These are phyloP conservation scores for Catagonus wagneri DNA, from an alignment of 2,113 vertebrate species.

Conservation along the genomic window DNA sequence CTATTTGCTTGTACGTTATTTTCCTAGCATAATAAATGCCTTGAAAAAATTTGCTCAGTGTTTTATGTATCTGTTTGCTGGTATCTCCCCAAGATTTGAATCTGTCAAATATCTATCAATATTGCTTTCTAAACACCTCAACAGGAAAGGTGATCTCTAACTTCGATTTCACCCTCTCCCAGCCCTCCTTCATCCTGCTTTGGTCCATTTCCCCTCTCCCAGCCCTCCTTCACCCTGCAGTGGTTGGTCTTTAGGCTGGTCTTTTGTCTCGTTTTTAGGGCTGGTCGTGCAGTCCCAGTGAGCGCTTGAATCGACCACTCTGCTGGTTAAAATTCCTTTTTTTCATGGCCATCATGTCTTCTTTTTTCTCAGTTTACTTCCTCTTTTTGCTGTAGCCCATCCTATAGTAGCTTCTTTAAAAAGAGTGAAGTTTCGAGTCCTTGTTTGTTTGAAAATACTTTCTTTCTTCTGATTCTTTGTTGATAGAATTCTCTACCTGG, in stretches of 20 bases:
- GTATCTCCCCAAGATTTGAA: background rate
- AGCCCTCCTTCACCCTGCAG: background rate
- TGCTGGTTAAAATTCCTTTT: background rate
- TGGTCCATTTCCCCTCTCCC: background rate
- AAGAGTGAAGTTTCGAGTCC: background rate
- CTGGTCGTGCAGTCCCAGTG: background rate
- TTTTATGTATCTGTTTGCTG: background rate
- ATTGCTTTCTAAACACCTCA: background rate
- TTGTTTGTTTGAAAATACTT: conserved; percentile 20
- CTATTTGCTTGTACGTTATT: conserved; percentile 23
- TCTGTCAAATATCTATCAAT: background rate
- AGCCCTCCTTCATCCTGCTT: background rate
- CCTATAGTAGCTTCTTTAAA: background rate
- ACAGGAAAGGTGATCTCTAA: background rate
- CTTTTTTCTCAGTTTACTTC: background rate
- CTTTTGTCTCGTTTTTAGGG: background rate
- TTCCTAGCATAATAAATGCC: background rate
- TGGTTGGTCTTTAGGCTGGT: background rate
- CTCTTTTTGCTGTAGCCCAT: background rate
- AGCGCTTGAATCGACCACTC: background rate
- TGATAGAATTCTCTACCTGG: background rate
- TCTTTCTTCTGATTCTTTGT: background rate
- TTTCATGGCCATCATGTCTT: background rate
- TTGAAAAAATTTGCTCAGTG: background rate
- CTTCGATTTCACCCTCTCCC: background rate